Evolutionary conservation across 2,113 vertebrate genomes (phyloP), one percentile per base, ranked within the genome.

Genomic region (Petrocephalus microphthalmus): DNA sequence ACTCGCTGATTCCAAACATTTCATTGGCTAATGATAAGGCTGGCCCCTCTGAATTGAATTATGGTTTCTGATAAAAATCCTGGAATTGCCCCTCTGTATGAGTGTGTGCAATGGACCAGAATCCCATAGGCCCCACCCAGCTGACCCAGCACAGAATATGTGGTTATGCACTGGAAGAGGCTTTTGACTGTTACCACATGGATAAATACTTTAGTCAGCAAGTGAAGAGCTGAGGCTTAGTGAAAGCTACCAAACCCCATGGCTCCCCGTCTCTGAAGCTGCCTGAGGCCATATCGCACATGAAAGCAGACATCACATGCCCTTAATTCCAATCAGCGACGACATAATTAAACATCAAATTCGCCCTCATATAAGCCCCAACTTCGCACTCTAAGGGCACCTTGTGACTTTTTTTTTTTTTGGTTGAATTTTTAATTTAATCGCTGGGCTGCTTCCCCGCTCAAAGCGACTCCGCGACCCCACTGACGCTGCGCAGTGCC

Each of bases 381-480:
- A 52, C 49, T 54, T 53, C 29, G 51, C 25, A 54, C 15, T 17
- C 52, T 54, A 19, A 54, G 84, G 84, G n/a, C 84, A 56, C 84
- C 84, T 54, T 85, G 51, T 83, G 81, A 22, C 33, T 83, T 83
- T 49, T 42, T 13, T 82, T 82, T 47, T 83, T 13, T 83, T 83
- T 47, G 49, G 60, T 29, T 83, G 37, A 83, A 83, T 17, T 85
- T 85, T 85, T 85, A 29, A 85, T 85, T 85, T 85, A 85, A 54
- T 85, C 52, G 5, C 25, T 54, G 84, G 84, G 15, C 49, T 56
- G 25, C 17, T 85, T 85, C 52, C 29, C 84, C 1, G 52, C n/a
- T 85, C 49, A 56, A 54, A 51, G 52, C 84, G 25, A 29, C 47
- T 19, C 17, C 11, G 25, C 5, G 52, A n/a, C 19, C 25, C 15